Conservation (phyloP, 2,888 invertebrate genomes). For the Tenodera sinensis region DNA sequence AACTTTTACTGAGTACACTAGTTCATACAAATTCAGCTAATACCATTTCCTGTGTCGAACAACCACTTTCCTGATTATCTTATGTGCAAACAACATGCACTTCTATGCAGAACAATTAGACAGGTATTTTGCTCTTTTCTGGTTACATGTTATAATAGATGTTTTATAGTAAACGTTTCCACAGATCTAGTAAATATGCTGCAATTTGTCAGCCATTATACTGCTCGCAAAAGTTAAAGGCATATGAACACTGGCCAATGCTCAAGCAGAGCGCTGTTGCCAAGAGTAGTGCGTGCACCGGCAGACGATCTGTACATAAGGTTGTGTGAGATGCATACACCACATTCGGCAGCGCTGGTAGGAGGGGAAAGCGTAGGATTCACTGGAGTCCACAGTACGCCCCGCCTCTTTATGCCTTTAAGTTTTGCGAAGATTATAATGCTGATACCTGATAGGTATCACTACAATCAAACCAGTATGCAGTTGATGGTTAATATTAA, state of each 20-base stretch:
- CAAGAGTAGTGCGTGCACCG: too few species aligned
- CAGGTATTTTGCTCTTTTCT: not conserved
- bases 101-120: not conserved
- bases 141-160: not conserved
- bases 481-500: not conserved
- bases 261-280: too few species aligned
- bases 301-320: too few species aligned
- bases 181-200: not conserved
- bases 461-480: not conserved
- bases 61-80: not conserved
- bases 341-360: too few species aligned
- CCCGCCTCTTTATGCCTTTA: too few species aligned
- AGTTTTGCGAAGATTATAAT: too few species aligned
- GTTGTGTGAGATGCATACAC: too few species aligned
- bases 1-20: not conserved
- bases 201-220: not conserved
- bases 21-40: not conserved
- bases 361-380: too few species aligned
- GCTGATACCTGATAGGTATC: too few species aligned
- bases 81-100: not conserved
- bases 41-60: not conserved
- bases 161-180: not conserved
- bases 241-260: too few species aligned
- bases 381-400: too few species aligned
- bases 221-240: too few species aligned